phyloP scores from a whole-genome alignment of 2,797 vertebrate species.

The Loris lydekkerianus region DNA sequence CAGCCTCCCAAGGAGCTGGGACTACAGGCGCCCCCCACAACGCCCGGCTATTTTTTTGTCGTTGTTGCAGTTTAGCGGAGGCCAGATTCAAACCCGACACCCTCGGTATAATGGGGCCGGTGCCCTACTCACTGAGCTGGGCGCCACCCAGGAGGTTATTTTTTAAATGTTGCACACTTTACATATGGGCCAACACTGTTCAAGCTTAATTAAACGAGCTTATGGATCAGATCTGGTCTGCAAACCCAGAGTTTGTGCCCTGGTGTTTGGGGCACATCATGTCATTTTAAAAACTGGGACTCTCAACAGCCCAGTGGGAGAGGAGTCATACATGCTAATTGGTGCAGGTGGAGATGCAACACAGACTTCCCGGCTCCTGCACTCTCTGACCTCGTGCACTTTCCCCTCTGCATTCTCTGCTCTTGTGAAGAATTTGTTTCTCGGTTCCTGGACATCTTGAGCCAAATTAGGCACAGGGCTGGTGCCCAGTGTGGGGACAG shows the following conservation, averaged over 20 bases:
- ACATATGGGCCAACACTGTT: neutral
- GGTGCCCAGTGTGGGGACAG: slow-evolving; percentile 61
- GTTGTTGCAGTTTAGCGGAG: too few relatives aligned
- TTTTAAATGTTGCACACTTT: neutral
- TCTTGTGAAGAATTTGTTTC: slow-evolving; percentile 24
- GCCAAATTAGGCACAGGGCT: slow-evolving; percentile 34
- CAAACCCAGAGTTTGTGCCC: neutral
- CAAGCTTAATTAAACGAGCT: neutral
- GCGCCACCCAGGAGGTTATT: neutral
- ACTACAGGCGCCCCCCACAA: too few relatives aligned
- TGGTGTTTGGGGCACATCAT: neutral
- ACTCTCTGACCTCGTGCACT: neutral
- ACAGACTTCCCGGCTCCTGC: neutral
- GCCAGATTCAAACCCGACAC: too few relatives aligned
- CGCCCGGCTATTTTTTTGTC: too few relatives aligned
- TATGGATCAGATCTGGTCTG: neutral
- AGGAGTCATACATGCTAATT: neutral
- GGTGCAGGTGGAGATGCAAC: neutral
- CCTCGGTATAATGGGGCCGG: too few relatives aligned
- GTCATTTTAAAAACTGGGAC: neutral
- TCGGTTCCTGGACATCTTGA: slow-evolving; percentile 43
- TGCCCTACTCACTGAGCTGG: too few relatives aligned
- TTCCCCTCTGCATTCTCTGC: neutral
- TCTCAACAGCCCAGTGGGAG: too few relatives aligned
- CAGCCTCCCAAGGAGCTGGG: too few relatives aligned